A percentile compares a stretch with the other conserved stretches of the same genome.
These are phyloP conservation scores for Plebejus melissa DNA, from an alignment of 2,888 invertebrate genomes.

Conservation along the genomic window DNA sequence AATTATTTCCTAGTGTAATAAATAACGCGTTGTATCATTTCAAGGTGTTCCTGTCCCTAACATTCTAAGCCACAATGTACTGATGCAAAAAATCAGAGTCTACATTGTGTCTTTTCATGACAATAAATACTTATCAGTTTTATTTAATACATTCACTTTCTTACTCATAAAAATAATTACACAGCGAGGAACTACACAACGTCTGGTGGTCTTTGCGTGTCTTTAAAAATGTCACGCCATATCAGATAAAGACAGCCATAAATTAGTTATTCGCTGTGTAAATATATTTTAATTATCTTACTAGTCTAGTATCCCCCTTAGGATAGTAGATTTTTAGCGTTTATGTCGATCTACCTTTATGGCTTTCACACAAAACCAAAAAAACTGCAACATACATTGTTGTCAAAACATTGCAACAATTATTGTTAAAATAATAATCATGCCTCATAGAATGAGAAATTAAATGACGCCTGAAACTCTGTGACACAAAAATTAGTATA, in stretches of 20 bases:
- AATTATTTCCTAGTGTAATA: not conserved
- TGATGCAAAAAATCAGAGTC: slow-evolving; percentile 12
- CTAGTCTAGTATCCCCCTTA: not conserved
- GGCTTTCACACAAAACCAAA: not conserved
- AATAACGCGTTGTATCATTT: not conserved
- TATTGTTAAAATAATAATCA: no score
- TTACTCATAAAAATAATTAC: not conserved
- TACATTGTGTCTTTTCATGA: slow-evolving; percentile 4
- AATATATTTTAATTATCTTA: not conserved
- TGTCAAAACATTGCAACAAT: no score
- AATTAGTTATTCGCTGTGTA: not conserved
- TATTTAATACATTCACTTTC: not conserved
- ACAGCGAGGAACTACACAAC: no score
- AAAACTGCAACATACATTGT: not conserved
- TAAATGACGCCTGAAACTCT: no score
- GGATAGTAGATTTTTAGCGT: not conserved
- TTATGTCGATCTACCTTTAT: not conserved
- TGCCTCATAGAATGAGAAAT: no score
- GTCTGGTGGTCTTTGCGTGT: not conserved
- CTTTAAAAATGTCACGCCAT: not conserved
- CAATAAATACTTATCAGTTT: not conserved
- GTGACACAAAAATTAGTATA: no score
- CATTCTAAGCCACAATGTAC: slow-evolving; percentile 10
- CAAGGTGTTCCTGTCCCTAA: not conserved
- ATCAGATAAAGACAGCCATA: not conserved